Conservation (phyloP, 2,113 vertebrate genomes). For the Pitta sordida region DNA sequence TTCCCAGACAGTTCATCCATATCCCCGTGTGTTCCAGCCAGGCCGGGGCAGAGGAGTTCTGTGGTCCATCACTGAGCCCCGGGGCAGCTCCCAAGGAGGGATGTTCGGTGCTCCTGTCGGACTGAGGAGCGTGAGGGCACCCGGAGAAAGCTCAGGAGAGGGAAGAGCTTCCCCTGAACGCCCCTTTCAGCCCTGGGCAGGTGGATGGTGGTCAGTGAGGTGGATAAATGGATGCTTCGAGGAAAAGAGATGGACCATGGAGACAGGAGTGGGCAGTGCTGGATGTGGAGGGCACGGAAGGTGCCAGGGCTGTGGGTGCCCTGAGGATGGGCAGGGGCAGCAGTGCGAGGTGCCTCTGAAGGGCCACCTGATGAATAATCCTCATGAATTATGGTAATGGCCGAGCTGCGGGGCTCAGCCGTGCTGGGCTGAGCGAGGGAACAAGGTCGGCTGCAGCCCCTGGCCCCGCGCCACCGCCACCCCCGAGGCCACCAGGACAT, state of each 20-base stretch:
- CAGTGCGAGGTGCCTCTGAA: rapidly evolving
- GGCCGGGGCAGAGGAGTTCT: neutral
- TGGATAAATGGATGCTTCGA: neutral
- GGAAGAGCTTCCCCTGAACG: neutral
- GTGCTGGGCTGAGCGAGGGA: neutral
- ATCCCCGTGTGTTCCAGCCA: neutral
- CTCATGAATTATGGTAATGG: neutral
- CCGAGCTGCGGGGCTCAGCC: neutral
- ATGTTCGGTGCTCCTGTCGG: neutral
- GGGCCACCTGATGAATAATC: neutral
- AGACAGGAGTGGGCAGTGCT: neutral
- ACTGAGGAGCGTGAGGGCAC: neutral
- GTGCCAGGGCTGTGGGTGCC: neutral
- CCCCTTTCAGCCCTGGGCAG: neutral
- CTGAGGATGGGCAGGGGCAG: neutral
- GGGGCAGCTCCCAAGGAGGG: neutral
- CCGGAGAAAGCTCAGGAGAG: neutral
- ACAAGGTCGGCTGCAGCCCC: neutral
- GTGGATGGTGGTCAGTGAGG: rapidly evolving
- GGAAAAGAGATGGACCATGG: neutral
- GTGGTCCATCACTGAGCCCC: rapidly evolving
- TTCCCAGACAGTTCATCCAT: neutral
- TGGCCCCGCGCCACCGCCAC: neutral
- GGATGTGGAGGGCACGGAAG: rapidly evolving
- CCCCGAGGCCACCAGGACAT: neutral